Base-by-base conservation (phyloP, 2,888 invertebrate species). In the Noctua janthe region DNA sequence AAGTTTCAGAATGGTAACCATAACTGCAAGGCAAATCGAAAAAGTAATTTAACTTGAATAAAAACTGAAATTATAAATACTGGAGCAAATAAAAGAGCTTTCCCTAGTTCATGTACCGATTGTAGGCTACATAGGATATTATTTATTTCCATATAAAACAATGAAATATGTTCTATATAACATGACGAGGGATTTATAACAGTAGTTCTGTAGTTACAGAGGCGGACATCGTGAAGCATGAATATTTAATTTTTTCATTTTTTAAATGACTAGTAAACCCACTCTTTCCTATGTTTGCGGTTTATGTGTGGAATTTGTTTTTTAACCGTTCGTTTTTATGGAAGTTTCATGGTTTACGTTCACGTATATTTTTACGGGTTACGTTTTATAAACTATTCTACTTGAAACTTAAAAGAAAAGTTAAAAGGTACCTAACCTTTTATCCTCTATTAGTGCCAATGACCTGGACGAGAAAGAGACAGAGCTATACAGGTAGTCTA, bases 181-280 rank as follows among this genome's bases (percentile, higher is more conserved):
- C 13, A 15, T 71, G 47, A 64, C 39, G 62, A 79, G 54, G 71
- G 67, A 74, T 78, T 67, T 35, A 71, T 64, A 70, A 75, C 49
- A 49, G 15, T 64, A 72, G 43, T 75, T 75, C 59, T 56, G 39
- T 75, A 75, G 10, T 59, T 71, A 75, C 56, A 64, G 56, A 70
- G 74, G 84, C 64, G 71, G 80, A 47, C 51, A 82, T 73, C 64
- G 70, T 70, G 47, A 73, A 74, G n/a, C n/a, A 71, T 70, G 64
- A 78, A 83, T 73, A 78, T 64, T 59, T 59, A 71, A 73, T 66
- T 47, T 70, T 47, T 13, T 73, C 13, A 56, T 78, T 83, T 74
- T 74, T 49, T 43, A 0, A 56, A 74, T 71, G n/a, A 29, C 29
- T 29, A 39, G 7, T 35, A 49, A 69, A 35, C 69, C 39, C 70